phyloP scores from a whole-genome alignment of 2,888 invertebrate species.

The Galeopsomyia nigrocyanea region DNA sequence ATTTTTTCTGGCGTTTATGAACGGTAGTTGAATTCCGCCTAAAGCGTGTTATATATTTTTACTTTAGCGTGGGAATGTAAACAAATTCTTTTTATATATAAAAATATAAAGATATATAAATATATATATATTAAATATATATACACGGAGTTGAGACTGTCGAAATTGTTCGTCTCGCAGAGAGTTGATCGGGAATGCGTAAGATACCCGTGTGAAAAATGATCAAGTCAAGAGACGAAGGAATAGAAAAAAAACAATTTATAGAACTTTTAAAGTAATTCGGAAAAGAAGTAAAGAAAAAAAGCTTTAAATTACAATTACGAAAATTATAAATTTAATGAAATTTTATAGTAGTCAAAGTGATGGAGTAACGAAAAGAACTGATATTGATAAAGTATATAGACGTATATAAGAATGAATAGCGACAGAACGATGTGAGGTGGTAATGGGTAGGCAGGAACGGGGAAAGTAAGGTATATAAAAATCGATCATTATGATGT shows the following conservation, averaged over 20 bases:
- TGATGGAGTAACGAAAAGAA: slow-evolving; percentile 66
- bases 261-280: slow-evolving; percentile 51
- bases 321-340: slow-evolving; percentile 63
- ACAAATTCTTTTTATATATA: slow-evolving; percentile 44
- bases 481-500: slow-evolving; percentile 60
- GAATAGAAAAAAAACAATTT: slow-evolving; percentile 41
- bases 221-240: slow-evolving; percentile 27
- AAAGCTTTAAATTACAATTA: slow-evolving; percentile 66
- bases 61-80: slow-evolving; percentile 44
- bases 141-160: slow-evolving; percentile 44
- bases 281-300: slow-evolving; percentile 60
- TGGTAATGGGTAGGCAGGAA: neutral
- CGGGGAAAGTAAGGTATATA: slow-evolving; percentile 54
- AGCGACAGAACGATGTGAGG: slow-evolving; percentile 10
- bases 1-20: slow-evolving; percentile 36
- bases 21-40: slow-evolving; percentile 36
- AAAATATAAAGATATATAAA: slow-evolving; percentile 36
- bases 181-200: slow-evolving; percentile 39
- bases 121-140: slow-evolving; percentile 33
- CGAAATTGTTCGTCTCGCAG: slow-evolving; percentile 43
- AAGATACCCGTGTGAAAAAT: slow-evolving; percentile 34
- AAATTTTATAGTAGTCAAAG: slow-evolving; percentile 68
- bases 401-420: slow-evolving; percentile 54
- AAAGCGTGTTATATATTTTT: slow-evolving; percentile 45
- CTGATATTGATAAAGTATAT: slow-evolving; percentile 71